Evolutionary conservation across 2,888 invertebrate genomes (phyloP).

Genomic region (Rotaria magnacalcarata): DNA sequence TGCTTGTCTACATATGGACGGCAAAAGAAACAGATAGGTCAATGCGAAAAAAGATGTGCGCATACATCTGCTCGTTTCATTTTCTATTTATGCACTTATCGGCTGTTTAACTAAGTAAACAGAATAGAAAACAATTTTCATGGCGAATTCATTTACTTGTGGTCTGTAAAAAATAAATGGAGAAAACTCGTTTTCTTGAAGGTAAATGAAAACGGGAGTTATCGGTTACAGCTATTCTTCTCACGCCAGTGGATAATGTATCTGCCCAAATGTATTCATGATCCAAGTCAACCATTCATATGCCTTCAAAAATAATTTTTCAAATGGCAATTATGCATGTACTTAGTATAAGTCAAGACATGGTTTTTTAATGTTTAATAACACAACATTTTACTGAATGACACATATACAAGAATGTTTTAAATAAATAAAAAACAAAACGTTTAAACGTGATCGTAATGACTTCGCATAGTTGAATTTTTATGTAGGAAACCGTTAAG

Average conservation of each 20-base stretch:
- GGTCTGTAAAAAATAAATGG: too few relatives aligned
- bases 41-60: neutral
- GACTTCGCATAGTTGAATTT: neutral
- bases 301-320: neutral
- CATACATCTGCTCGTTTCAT: neutral
- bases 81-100: neutral
- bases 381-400: neutral
- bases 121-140: too few relatives aligned
- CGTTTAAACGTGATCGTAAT: constrained; percentile 28
- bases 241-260: too few relatives aligned
- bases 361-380: neutral
- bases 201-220: too few relatives aligned
- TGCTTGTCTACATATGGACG: neutral
- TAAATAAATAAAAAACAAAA: neutral
- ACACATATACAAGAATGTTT: neutral
- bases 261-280: neutral
- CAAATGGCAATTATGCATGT: too few relatives aligned
- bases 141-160: too few relatives aligned
- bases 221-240: too few relatives aligned
- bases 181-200: too few relatives aligned
- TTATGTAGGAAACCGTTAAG: neutral
- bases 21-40: constrained; percentile 26
- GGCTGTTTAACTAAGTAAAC: neutral
- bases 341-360: neutral
- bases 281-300: neutral